Evolutionary conservation across 1,140 invertebrate genomes (phyloP).

Genomic region (Pogonus chalceus): DNA sequence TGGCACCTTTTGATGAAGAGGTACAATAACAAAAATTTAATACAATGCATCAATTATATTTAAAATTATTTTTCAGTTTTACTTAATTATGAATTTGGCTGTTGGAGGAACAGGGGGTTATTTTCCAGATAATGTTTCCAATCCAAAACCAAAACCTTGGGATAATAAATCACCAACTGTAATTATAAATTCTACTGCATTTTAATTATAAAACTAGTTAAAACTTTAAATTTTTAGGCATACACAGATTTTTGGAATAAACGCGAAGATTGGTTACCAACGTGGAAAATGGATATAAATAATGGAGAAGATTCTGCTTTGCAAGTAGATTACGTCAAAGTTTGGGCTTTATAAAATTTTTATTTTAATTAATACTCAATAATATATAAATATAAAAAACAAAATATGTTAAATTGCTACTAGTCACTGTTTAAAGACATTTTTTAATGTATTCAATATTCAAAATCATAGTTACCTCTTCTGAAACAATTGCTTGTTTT

Average conservation of each 20-base stretch:
- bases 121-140: constrained; percentile 36
- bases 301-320: constrained; percentile 37
- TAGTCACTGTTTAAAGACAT: constrained; percentile 13
- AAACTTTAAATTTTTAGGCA: constrained; percentile 15
- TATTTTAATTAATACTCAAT: constrained; percentile 17
- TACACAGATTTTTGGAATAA: constrained; percentile 40
- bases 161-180: constrained; percentile 26
- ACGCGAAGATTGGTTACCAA: constrained; percentile 36
- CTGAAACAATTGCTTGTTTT: no score
- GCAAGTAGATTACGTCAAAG: constrained; percentile 49
- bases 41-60: constrained; percentile 24
- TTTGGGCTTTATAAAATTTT: constrained; percentile 40
- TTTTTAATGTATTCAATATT: neutral
- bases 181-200: constrained; percentile 11
- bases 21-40: neutral
- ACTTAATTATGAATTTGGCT: constrained; percentile 41
- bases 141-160: constrained; percentile 38
- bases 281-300: constrained; percentile 35
- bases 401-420: constrained; percentile 29
- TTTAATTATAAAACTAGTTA: constrained; percentile 6
- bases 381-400: constrained; percentile 46
- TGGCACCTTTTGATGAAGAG: constrained; percentile 40
- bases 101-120: constrained; percentile 40
- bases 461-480: neutral
- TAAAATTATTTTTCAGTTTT: constrained; percentile 31